A percentile compares a stretch with the other conserved stretches of the same genome.
phyloP scores from a whole-genome alignment of 2,888 invertebrate genomes.

The Campoplex capitator region DNA sequence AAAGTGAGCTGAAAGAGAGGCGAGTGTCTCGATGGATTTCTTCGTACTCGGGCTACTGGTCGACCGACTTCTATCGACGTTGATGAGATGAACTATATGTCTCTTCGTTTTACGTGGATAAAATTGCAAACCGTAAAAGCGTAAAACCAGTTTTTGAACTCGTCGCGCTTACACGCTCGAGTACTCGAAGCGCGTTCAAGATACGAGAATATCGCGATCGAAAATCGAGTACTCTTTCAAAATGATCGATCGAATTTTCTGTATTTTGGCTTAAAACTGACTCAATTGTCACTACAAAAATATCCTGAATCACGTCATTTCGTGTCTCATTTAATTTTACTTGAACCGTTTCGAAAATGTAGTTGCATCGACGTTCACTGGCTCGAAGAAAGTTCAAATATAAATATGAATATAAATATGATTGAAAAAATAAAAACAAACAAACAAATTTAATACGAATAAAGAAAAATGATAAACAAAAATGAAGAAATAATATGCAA shows the following conservation, averaged over 20 bases:
- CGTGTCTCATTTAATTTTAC: background rate
- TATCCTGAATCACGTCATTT: too few relatives aligned
- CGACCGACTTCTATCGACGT: conserved; percentile 68
- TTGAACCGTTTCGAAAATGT: background rate
- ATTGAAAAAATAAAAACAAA: too few relatives aligned
- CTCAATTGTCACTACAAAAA: background rate
- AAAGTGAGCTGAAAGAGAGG: conserved; percentile 2
- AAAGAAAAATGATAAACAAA: background rate
- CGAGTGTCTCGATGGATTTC: conserved; percentile 39
- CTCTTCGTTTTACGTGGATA: background rate
- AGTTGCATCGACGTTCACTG: background rate
- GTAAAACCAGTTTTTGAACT: conserved; percentile 57
- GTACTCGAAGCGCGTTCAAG: background rate
- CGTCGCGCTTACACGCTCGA: background rate
- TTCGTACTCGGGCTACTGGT: conserved; percentile 66
- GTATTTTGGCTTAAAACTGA: background rate
- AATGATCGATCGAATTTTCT: background rate
- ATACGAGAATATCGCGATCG: conserved; percentile 33
- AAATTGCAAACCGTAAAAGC: background rate
- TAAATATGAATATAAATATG: background rate
- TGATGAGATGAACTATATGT: conserved; percentile 53
- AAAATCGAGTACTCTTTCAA: background rate
- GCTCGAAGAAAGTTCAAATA: background rate
- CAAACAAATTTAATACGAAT: too few relatives aligned
- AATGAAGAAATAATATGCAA: background rate